Base-by-base conservation (phyloP, 2,113 vertebrate species). In the Mormyrus lacerda region DNA sequence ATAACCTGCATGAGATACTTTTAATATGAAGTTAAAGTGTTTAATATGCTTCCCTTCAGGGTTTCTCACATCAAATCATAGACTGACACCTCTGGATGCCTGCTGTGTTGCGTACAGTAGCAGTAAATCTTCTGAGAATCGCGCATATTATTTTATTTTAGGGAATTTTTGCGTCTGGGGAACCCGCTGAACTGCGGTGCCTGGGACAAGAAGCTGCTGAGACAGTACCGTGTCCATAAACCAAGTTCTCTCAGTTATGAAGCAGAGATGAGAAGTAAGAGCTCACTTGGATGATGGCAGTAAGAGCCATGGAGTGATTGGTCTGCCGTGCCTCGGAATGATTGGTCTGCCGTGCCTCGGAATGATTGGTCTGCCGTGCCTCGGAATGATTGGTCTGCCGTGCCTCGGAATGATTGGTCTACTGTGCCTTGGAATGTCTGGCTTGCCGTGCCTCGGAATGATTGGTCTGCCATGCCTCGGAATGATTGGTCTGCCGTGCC, bases 111-210 rank as follows among this genome's bases (percentile, higher is more conserved):
- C 61, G 13, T 69, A 39, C 73, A 76, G 73, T 76, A 76, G 73
- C 73, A 79, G 73, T 19, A 13, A 15, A 35, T 42, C 73, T 79
- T 79, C 73, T 79, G 73, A 79, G 31, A 79, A 6, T 79, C 35
- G 2, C 13, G 15, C 31, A 79, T 79, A 15, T 42, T 42, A 42
- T 79, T 94, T 21, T 91, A 90, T 73, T 82, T 73, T 89, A 99
- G 98, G 95, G 98, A 99, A 93, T 99, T 99, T 94, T 93, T 99
- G 35, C 97, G 98, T 48, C 95, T 99, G 87, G 98, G 97, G 85
- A 99, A 98, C 93, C 98, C 98, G 92, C 94, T 99, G 95, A 99
- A 99, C 94, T 99, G 98, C 0, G 98, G 98, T 2, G 98, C 98
- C 89, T 99, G 98, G 98, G 98, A 99, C 94, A 99, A 98, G 95